Percentiles rank a stretch among this genome's conserved stretches.
Conservation (phyloP, 2,113 vertebrate species). For the Anthoscopus minutus region DNA sequence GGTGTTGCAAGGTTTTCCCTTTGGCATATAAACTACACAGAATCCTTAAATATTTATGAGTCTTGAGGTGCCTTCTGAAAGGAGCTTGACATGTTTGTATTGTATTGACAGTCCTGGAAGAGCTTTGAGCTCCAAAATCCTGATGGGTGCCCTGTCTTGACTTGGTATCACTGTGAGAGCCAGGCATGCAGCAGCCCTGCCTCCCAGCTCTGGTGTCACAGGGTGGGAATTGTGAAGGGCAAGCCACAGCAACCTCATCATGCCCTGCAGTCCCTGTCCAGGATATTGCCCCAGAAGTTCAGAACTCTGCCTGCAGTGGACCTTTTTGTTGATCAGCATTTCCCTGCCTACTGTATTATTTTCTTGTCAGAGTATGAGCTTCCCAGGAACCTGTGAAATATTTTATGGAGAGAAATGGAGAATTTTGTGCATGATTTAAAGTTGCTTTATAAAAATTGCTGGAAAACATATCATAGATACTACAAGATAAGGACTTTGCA, state of each 20-base stretch:
- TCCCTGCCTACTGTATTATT: neutral
- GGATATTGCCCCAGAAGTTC: neutral
- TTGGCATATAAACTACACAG: fast-evolving
- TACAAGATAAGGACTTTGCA: neutral
- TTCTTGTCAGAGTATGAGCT: neutral
- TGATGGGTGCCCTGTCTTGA: neutral
- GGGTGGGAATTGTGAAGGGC: fast-evolving
- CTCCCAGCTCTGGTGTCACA: neutral
- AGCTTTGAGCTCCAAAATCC: neutral
- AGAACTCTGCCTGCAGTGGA: neutral
- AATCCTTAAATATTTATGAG: neutral
- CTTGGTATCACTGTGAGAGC: neutral
- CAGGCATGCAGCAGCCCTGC: neutral
- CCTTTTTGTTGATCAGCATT: neutral
- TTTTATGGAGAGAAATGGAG: neutral
- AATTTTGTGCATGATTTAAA: neutral
- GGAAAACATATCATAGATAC: neutral
- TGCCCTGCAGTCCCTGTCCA: neutral
- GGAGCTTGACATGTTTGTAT: neutral
- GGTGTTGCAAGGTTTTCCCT: neutral
- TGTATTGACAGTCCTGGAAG: neutral
- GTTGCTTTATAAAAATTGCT: neutral
- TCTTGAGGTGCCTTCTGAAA: neutral
- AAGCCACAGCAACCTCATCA: neutral
- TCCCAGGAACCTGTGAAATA: neutral